Evolutionary conservation across 1,140 invertebrate species (phyloP), one percentile per base, ranked within the genome.

Genomic region (Apis florea): DNA sequence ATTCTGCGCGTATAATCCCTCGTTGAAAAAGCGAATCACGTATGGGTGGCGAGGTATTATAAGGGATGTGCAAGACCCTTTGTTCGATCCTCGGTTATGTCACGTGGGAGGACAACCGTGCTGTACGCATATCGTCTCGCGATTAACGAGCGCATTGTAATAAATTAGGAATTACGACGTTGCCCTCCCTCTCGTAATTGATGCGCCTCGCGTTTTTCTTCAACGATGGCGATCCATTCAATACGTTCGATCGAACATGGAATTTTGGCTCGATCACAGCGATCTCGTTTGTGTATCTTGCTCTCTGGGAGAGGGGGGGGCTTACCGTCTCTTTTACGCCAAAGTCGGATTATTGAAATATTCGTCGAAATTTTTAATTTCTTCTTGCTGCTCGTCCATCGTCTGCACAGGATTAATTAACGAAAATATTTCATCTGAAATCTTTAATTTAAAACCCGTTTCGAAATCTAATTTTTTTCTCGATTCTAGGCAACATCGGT

Each of bases 131-230:
- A 78, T 86, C 66, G 66, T 54, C 11, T 78, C 76, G 40, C 73
- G 81, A 84, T 87, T 87, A 87, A 64, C 70, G 51, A 76, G 72
- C 53, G n/a, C 54, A 54, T 72, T 54, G 59, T 59, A 61, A 79
- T 73, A 80, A 83, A 79, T 83, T 83, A 72, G 26, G 69, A 83
- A 72, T 72, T 73, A 83, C 26, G 24, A 61, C 79, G 61, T 54
- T 59, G 68, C 0, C 76, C n/a, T 8, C 76, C 19, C 69, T 79
- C 63, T 73, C 31, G 49, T 17, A 67, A 81, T 81, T 49, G 59
- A 81, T 12, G 69, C 15, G 26, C n/a, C 5, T 40, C 40, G 54
- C 11, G 21, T n/a, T 67, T 75, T 59, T 26, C 40, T 66, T 2
- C 17, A 15, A 26, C 56, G 47, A 53, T 51, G 56, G 67, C 15